These are phyloP conservation scores for Ferrisia virgata DNA, from an alignment of 2,888 invertebrate species.

Conservation along the genomic window DNA sequence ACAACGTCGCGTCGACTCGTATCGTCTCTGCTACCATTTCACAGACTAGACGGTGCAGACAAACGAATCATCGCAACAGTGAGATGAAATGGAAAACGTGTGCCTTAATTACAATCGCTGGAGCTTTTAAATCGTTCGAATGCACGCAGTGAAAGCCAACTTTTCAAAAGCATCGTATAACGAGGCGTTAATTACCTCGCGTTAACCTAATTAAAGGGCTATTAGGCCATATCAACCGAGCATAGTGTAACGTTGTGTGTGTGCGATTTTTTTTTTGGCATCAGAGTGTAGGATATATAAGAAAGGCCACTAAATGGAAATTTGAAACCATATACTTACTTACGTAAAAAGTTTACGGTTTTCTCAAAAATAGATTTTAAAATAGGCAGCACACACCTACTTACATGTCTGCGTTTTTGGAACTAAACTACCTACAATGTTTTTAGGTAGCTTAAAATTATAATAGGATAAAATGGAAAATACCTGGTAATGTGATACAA, in stretches of 20 bases:
- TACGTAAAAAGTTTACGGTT: no score
- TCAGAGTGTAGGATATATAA: neutral
- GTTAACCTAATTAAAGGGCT: constrained; percentile 1
- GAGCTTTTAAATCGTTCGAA: neutral
- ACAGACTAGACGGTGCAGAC: no score
- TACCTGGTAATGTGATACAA: no score
- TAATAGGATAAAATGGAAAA: no score
- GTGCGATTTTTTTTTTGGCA: neutral
- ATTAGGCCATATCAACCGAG: neutral
- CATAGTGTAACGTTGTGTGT: neutral
- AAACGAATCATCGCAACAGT: neutral
- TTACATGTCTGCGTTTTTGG: no score
- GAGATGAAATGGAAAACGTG: neutral
- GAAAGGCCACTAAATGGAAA: neutral
- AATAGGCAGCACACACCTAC: no score
- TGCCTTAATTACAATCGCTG: neutral
- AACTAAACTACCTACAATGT: no score
- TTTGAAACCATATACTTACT: neutral
- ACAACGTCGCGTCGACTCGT: neutral
- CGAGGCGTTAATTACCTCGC: neutral
- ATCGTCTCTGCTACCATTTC: no score
- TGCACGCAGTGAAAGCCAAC: neutral
- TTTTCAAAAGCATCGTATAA: neutral
- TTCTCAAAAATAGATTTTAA: no score
- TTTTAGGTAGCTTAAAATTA: no score